Evolutionary conservation across 2,888 invertebrate genomes (phyloP), one percentile per base, ranked within the genome.

Genomic region (Lepidochrysops patricia): DNA sequence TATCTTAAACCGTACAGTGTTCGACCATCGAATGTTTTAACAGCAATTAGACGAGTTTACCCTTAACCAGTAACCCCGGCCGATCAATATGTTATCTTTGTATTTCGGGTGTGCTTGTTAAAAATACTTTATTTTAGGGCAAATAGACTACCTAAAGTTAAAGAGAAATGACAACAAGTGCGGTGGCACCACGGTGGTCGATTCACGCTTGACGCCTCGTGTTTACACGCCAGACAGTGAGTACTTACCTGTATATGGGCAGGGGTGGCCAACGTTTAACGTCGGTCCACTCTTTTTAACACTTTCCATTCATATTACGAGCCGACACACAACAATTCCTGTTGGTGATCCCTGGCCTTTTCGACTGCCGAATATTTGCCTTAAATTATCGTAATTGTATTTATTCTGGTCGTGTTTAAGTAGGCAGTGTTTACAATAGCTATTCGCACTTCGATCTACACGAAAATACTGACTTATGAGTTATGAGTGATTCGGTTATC

Each of bases 41-140:
- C 87, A 85, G 82, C 86, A 87, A 85, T 89, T 88, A 89, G 88
- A 80, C 75, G 75, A 75, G 77, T 84, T 84, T 86, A 74, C 75
- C 76, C 82, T 82, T 81, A 83, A 84, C 80, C 79, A n/a, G n/a
- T n/a, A n/a, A n/a, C 80, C 76, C 66, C 66, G 67, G 65, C 62
- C 62, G 67, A 77, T 72, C 74, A 76, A 76, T 74, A 72, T 70
- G 71, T 74, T 79, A 78, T 81, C 58, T 57, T 66, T 74, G 72
- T 77, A 74, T 72, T 79, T 84, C 73, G 71, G 80, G 82, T 82
- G 79, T 83, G 74, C 81, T 79, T 76, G 88, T 85, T 86, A 84
- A 82, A 84, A 80, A 80, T 64, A 84, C 86, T 82, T 84, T 80
- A 84, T 82, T 82, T 79, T 77, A 72, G 74, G 72, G 75, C 67